Percentiles rank a stretch among this genome's conserved stretches.
Conservation (phyloP, 2,888 invertebrate species). For the Phyllotreta striolata region DNA sequence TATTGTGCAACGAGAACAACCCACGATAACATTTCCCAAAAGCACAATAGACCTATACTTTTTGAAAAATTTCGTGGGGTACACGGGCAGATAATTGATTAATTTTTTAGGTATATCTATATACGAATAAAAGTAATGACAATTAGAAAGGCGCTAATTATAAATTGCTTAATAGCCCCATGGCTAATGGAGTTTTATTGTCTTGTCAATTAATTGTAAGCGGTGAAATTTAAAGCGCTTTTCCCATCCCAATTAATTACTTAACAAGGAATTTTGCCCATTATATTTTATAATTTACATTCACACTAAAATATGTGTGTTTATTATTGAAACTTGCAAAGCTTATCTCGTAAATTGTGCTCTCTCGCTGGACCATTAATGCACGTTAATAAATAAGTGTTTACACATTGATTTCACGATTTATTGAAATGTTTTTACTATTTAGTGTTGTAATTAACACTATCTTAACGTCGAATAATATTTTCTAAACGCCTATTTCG, state of each 20-base stretch:
- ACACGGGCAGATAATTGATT: not conserved
- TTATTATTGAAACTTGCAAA: conserved; percentile 12
- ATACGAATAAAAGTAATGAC: conserved; percentile 1
- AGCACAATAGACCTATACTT: no score
- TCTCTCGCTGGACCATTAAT: not conserved
- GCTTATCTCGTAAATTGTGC: conserved; percentile 8
- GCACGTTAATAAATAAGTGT: conserved; percentile 12
- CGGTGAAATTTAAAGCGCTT: conserved; percentile 12
- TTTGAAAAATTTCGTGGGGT: no score
- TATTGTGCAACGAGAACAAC: no score
- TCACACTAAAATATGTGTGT: conserved; percentile 16
- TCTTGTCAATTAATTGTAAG: conserved; percentile 12
- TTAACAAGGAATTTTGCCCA: conserved; percentile 7
- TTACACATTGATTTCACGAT: not conserved
- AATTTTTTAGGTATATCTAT: not conserved
- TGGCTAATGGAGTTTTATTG: conserved; percentile 8
- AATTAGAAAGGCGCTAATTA: conserved; percentile 11
- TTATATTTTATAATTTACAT: conserved; percentile 11
- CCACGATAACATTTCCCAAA: no score
- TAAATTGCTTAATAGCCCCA: not conserved
- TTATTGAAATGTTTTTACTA: conserved; percentile 13
- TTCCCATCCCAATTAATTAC: conserved; percentile 5
- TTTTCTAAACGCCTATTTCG: no score
- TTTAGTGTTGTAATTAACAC: not conserved
- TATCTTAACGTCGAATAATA: not conserved